Conservation (phyloP, 2,797 vertebrate species). For the Cygnus olor region DNA sequence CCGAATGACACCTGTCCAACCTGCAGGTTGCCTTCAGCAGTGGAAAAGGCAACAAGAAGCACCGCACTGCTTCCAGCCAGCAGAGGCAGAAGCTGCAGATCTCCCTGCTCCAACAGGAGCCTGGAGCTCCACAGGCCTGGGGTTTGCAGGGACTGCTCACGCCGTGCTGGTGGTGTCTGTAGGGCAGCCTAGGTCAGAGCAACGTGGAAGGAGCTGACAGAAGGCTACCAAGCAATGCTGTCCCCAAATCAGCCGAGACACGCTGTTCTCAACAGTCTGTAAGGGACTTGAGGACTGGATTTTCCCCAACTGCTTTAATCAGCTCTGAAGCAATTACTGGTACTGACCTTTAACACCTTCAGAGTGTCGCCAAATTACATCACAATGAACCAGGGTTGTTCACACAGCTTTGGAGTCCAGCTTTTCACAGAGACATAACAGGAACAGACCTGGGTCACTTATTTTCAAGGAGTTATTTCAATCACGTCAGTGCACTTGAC, state of each 20-base stretch:
- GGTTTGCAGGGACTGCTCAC: rapidly evolving
- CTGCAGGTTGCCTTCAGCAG: not conserved
- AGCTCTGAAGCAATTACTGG: not conserved
- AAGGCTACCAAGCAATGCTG: not conserved
- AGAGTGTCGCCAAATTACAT: not conserved
- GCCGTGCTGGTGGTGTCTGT: rapidly evolving
- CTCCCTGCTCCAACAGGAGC: not conserved
- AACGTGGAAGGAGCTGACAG: not conserved
- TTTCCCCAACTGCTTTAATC: not conserved
- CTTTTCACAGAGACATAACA: not conserved
- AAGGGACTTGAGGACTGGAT: rapidly evolving
- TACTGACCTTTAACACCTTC: not conserved
- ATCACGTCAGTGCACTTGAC: rapidly evolving
- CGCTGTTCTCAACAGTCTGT: rapidly evolving
- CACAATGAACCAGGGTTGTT: not conserved
- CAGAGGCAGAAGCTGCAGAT: rapidly evolving
- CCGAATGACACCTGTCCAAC: rapidly evolving
- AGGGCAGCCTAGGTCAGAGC: rapidly evolving
- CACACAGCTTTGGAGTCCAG: not conserved
- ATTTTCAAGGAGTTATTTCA: no score
- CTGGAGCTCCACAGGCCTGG: rapidly evolving
- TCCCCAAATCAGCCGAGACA: rapidly evolving
- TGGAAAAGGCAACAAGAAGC: not conserved
- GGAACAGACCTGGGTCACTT: not conserved
- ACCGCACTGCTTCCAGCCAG: rapidly evolving